These are phyloP conservation scores for Tragelaphus buxtoni DNA, from an alignment of 2,113 vertebrate genomes.

Conservation along the genomic window DNA sequence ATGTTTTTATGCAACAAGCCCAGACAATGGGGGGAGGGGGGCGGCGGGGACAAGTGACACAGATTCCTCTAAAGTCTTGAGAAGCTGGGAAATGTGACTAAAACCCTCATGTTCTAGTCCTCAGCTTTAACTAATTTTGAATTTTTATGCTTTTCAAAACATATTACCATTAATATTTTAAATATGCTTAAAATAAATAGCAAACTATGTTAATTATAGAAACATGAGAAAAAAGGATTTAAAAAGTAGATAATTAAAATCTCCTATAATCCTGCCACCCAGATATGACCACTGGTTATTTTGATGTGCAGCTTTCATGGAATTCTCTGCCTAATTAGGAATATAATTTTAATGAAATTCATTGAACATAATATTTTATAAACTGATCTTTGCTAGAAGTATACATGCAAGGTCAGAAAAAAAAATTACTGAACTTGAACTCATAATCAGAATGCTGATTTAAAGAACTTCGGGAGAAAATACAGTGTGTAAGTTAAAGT, in stretches of 20 bases:
- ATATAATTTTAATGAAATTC: background rate
- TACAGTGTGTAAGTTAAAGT: background rate
- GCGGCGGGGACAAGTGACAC: fast-evolving
- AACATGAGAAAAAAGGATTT: background rate
- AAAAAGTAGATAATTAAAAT: background rate
- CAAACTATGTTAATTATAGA: background rate
- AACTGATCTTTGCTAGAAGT: background rate
- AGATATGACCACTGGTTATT: background rate
- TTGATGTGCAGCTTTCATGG: background rate
- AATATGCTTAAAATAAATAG: background rate
- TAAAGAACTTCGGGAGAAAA: background rate
- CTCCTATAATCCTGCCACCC: background rate
- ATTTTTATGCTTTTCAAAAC: background rate
- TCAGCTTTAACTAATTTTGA: background rate
- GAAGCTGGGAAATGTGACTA: background rate
- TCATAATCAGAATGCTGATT: background rate
- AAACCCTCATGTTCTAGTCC: background rate
- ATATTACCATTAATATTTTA: background rate
- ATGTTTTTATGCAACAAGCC: background rate
- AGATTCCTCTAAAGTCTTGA: background rate
- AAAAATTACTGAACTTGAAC: background rate
- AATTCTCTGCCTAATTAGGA: background rate
- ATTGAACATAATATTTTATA: background rate
- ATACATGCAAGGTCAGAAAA: background rate
- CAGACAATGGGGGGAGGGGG: too few relatives aligned